Conservation (phyloP, 2,113 vertebrate species). For the Tylochromis polylepis region DNA sequence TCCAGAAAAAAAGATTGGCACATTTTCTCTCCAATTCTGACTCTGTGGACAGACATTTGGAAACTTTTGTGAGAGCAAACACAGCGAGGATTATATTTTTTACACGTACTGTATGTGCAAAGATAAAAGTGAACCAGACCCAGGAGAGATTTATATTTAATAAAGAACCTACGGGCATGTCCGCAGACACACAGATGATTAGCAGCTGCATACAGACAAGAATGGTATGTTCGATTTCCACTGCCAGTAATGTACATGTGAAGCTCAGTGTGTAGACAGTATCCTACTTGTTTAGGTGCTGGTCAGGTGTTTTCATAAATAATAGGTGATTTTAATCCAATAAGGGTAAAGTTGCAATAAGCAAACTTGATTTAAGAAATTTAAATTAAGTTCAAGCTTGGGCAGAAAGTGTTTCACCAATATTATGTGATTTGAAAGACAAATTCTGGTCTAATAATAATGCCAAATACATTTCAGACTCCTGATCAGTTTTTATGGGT, state of each 20-base stretch:
- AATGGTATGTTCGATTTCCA: neutral
- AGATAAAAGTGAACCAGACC: neutral
- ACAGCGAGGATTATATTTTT: neutral
- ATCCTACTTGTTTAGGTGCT: neutral
- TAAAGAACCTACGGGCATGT: neutral
- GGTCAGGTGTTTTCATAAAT: neutral
- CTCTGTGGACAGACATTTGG: neutral
- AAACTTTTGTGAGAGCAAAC: neutral
- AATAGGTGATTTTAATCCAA: too few species aligned
- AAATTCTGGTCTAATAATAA: too few species aligned
- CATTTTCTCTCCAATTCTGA: neutral
- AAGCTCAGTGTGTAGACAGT: neutral
- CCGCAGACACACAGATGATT: neutral
- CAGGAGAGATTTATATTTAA: neutral
- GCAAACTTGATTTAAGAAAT: too few species aligned
- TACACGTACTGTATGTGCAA: neutral
- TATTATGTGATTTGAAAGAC: too few species aligned
- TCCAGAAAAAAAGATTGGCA: neutral
- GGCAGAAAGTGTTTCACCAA: too few species aligned
- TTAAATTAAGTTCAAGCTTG: too few species aligned
- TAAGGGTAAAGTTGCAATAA: too few species aligned
- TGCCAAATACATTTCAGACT: too few species aligned
- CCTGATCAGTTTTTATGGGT: too few species aligned
- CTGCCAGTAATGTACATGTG: neutral
- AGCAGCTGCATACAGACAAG: neutral